Evolutionary conservation across 2,113 vertebrate species (phyloP).

Genomic region (Phycodurus eques): DNA sequence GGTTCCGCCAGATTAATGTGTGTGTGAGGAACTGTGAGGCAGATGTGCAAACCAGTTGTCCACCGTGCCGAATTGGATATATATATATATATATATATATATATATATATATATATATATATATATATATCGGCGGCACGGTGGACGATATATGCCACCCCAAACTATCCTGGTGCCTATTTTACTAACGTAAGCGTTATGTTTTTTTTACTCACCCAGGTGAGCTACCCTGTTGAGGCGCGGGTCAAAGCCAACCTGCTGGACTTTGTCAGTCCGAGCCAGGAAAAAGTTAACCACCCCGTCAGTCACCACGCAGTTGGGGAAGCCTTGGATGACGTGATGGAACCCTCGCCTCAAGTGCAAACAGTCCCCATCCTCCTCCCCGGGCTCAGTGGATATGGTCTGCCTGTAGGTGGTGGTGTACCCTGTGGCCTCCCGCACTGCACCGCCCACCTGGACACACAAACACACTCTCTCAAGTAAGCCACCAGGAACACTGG

Average conservation of each 20-base stretch:
- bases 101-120: too few relatives aligned
- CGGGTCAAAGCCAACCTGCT: constrained; percentile 88
- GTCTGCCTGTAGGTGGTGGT: constrained; percentile 84
- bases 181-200: background rate
- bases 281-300: constrained; percentile 93
- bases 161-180: too few relatives aligned
- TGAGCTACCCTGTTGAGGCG: constrained; percentile 82
- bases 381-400: constrained; percentile 79
- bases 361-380: constrained; percentile 83
- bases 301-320: constrained; percentile 85
- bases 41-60: too few relatives aligned
- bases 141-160: too few relatives aligned
- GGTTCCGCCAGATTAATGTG: too few relatives aligned
- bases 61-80: too few relatives aligned
- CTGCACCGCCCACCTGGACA: constrained; percentile 84
- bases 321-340: constrained; percentile 83
- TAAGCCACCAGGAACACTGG: background rate
- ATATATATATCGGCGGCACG: too few relatives aligned
- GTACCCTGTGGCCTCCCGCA: constrained; percentile 85
- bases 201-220: constrained; percentile 76
- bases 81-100: too few relatives aligned
- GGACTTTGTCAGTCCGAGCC: constrained; percentile 84
- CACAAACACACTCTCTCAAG: constrained; percentile 13
- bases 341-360: constrained; percentile 80
- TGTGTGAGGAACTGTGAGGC: too few relatives aligned